Base-by-base conservation (phyloP, 2,888 invertebrate species). In the Chironomus tentans region DNA sequence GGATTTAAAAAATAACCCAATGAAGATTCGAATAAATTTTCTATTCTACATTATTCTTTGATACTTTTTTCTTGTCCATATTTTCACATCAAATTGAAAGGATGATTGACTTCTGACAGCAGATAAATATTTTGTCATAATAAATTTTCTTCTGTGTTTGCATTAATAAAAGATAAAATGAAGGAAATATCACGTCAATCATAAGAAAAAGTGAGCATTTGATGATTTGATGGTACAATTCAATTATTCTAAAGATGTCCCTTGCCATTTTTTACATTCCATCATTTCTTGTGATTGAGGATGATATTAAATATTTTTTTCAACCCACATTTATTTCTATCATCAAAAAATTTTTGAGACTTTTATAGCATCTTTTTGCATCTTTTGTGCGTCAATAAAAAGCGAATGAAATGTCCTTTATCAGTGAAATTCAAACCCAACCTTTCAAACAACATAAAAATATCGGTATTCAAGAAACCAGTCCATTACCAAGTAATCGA, bases 101-200 rank as follows among this genome's bases (percentile, higher is more conserved):
- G 15, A 24, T 71, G 71, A 71, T 71, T 71, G 71, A 71, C 71
- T 71, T 71, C 28, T 71, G 71, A 71, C 71, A 71, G 71, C 50
- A 71, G 71, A 71, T 71, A 71, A 71, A 71, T 28, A 71, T 71
- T 71, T 71, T 71, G 71, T 71, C 71, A 71, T 71, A 71, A 71
- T 71, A 71, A 71, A 71, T 47, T 24, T 65, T 65, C 56, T 65
- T 13, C 18, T 21, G 13, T 65, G 65, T 65, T 65, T 65, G 65
- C 65, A 65, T 65, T 24, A 65, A 22, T 65, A 65, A 24, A 22
- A 65, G 65, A 65, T 65, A 22, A 65, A 65, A 65, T 65, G 65
- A 24, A 65, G 65, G 65, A 65, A 65, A 24, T 24, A 65, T 65
- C 65, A 65, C 65, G 65, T 65, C 65, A 65, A 65, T 65, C 65